Base-by-base conservation (phyloP, 1,140 invertebrate species). In the Dendrolimus punctatus region DNA sequence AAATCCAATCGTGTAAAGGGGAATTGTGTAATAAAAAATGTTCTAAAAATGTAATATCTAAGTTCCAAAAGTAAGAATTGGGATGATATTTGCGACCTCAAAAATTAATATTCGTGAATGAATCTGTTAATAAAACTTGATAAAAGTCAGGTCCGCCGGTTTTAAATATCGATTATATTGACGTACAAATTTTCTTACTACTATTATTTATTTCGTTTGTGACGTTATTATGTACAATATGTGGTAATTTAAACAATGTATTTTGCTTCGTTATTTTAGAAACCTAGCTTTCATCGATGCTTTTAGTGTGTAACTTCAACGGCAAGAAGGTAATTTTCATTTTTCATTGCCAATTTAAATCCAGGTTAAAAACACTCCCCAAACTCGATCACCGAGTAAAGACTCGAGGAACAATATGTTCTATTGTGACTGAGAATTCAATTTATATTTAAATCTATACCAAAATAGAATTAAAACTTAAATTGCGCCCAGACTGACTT, bases 361-460 rank as follows among this genome's bases (percentile, higher is more conserved):
- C 51, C 50, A 64, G 55, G 60, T 57, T 61, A 66, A 66, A 66
- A 69, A 69, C 66, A 66, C 67, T 66, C 54, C 50, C 62, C 58
- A 65, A 66, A 57, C 53, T 45, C 40, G 54, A 53, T 57, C 53
- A 53, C 49, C 23, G 48, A 67, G 53, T 51, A 52, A 58, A 62
- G 64, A 58, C 60, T 58, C 57, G 61, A 45, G 47, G 66, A 66
- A 62, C 57, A 62, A 62, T 62, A 58, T 62, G 64, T 57, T 62
- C 64, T 60, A 66, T 66, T 66, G 66, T 65, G 63, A 56, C 57
- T 58, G 54, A 58, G 60, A 65, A 68, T 68, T 65, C 62, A 68
- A 65, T 68, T 68, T 68, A 65, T 68, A 65, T 68, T 68, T 58
- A 68, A 58, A 65, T 68, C 63, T 60, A 60, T 56, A 63, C 55